Conservation (phyloP, 2,888 invertebrate species). For the Phania funesta region DNA sequence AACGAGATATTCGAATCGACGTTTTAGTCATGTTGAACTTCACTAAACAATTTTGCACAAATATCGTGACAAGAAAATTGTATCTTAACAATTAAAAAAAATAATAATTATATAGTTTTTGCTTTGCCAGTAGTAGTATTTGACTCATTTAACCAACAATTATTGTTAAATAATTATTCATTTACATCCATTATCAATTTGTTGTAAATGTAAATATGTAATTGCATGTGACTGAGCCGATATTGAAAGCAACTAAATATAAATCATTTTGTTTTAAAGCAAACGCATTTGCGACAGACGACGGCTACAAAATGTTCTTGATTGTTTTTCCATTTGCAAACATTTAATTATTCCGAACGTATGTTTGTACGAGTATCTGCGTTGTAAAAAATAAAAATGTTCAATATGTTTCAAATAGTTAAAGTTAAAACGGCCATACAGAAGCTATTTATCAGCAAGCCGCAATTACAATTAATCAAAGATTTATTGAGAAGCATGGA, state of each 20-base stretch:
- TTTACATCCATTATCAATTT: no score
- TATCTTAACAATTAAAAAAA: no score
- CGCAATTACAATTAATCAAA: constrained; percentile 30
- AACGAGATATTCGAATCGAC: no score
- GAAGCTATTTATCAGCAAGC: constrained; percentile 12
- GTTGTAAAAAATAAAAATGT: background rate
- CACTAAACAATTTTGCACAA: no score
- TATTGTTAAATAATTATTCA: constrained; percentile 12
- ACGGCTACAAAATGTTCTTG: background rate
- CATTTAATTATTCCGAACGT: constrained; percentile 8
- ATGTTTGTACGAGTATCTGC: background rate
- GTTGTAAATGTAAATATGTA: constrained; percentile 11
- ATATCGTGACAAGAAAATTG: no score
- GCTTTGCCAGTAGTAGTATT: no score
- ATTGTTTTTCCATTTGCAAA: constrained; percentile 6
- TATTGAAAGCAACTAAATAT: background rate
- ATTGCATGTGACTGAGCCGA: constrained; percentile 17
- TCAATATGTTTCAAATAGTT: constrained; percentile 17
- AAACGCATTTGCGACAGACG: background rate
- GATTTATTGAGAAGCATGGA: background rate
- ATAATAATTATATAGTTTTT: no score
- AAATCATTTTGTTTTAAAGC: background rate
- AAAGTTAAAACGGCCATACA: background rate
- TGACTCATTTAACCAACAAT: constrained; percentile 28
- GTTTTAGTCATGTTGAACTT: no score